These are phyloP conservation scores for Chunga burmeisteri DNA, from an alignment of 2,113 vertebrate genomes.

Conservation along the genomic window DNA sequence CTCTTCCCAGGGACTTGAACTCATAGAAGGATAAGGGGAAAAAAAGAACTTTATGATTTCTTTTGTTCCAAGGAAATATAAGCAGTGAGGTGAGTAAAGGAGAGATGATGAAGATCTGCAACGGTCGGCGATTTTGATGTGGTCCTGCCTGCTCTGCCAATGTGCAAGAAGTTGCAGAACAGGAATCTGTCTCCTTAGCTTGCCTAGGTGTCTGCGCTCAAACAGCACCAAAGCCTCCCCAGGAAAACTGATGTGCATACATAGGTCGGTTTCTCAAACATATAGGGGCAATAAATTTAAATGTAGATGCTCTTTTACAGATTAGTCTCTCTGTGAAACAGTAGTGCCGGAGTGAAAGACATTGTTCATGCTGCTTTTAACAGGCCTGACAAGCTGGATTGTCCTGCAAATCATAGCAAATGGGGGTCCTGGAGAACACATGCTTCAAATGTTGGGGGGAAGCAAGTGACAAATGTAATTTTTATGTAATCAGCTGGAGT, in stretches of 20 bases:
- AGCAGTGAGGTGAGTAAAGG: slow-evolving; percentile 10
- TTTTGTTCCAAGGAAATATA: slow-evolving; percentile 33
- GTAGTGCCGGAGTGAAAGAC: not conserved
- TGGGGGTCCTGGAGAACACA: not conserved
- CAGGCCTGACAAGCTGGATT: slow-evolving; percentile 16
- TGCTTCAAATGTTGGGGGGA: not conserved
- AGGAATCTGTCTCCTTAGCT: not conserved
- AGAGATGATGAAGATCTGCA: slow-evolving; percentile 19
- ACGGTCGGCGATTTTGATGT: not conserved
- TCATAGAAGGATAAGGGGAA: not conserved
- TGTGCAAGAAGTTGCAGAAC: not conserved
- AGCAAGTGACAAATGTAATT: not conserved
- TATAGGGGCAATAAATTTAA: not conserved
- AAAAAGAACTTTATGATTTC: not conserved
- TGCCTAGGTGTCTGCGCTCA: not conserved
- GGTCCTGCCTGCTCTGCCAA: slow-evolving; percentile 1
- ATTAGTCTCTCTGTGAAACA: not conserved
- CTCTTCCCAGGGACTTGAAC: not conserved
- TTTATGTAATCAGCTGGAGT: not conserved
- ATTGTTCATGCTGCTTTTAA: slow-evolving; percentile 1
- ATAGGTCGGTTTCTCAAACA: not conserved
- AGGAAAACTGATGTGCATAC: not conserved
- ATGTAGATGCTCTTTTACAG: not conserved
- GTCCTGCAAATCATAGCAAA: slow-evolving; percentile 8
- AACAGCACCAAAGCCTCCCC: not conserved